Conservation (phyloP, 1,140 invertebrate species). For the Cecropterus lyciades region DNA sequence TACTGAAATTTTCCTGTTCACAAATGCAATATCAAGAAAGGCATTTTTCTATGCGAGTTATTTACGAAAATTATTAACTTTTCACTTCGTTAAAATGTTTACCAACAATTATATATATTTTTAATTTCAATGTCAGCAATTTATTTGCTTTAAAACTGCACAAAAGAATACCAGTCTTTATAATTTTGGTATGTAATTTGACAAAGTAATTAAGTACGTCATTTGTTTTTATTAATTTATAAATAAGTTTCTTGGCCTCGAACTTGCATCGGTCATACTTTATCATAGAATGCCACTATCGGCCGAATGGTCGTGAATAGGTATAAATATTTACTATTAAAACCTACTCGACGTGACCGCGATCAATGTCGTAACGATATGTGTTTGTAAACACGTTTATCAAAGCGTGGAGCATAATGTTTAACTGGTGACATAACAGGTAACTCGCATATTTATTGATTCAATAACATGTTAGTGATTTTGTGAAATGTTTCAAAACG, state of each 20-base stretch:
- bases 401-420: not conserved
- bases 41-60: slow-evolving; percentile 9
- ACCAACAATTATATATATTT: not conserved
- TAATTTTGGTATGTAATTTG: slow-evolving; percentile 1
- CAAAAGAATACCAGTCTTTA: slow-evolving; percentile 13
- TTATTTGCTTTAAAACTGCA: not conserved
- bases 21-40: slow-evolving; percentile 8
- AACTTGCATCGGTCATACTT: slow-evolving; percentile 6
- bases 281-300: slow-evolving; percentile 7
- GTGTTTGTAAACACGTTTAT: slow-evolving; percentile 8
- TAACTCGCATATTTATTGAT: too few relatives aligned
- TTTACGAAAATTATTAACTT: not conserved
- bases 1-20: slow-evolving; percentile 23
- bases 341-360: not conserved
- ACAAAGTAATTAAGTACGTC: slow-evolving; percentile 4
- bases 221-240: not conserved
- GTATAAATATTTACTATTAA: slow-evolving; percentile 5
- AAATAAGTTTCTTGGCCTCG: slow-evolving; percentile 18
- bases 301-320: not conserved
- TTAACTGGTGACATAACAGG: not conserved
- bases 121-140: too few relatives aligned
- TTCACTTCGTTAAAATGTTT: not conserved
- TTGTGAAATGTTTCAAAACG: too few relatives aligned
- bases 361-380: not conserved
- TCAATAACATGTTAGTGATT: too few relatives aligned